Base-by-base conservation (phyloP, 1,140 invertebrate species). In the Drosophila oshimai region DNA sequence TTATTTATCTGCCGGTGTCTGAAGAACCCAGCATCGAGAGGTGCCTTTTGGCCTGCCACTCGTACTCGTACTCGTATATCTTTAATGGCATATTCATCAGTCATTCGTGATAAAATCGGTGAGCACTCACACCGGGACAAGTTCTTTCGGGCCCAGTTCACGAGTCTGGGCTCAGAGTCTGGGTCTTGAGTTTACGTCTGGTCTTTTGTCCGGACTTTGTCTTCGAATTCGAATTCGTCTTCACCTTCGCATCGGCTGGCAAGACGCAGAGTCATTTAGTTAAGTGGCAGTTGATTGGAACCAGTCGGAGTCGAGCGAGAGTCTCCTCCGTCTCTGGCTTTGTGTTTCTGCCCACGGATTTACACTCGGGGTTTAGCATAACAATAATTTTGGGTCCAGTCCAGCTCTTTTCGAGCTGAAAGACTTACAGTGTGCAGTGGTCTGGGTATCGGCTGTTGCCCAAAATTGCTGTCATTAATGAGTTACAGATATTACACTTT, bases 401-500 rank as follows among this genome's bases (percentile, higher is more conserved):
- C 18, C 24, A 6, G 17, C 17, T 2, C n/a, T 17, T n/a, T n/a
- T n/a, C n/a, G 22, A 15, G 12, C 4, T 10, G 10, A 15, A 9
- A 6, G 15, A 18, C 47, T 12, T 7, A 12, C 29, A 13, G n/a
- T 15, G 46, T 36, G 15, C 28, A 42, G 13, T 12, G 24, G 18
- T 17, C 46, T 31, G 13, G 12, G 29, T 26, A 39, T 44, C 34
- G 45, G 26, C 51, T 53, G 34, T 65, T 42, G 74, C 72, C 74
- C 80, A 45, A 77, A 84, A 75, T 77, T 74, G 74, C 81, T 87
- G 81, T 87, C 81, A 80, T 88, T 87, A 87, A 81, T 77, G 76
- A 87, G 81, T 87, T 87, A 86, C 81, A 86, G 81, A 86, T 86
- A 86, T 87, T 86, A 87, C 81, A 87, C 81, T 87, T 86, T 87